Percentiles rank a stretch among this genome's conserved stretches.
Evolutionary conservation across 2,797 vertebrate genomes (phyloP).

Genomic region (Epinephelus coioides): DNA sequence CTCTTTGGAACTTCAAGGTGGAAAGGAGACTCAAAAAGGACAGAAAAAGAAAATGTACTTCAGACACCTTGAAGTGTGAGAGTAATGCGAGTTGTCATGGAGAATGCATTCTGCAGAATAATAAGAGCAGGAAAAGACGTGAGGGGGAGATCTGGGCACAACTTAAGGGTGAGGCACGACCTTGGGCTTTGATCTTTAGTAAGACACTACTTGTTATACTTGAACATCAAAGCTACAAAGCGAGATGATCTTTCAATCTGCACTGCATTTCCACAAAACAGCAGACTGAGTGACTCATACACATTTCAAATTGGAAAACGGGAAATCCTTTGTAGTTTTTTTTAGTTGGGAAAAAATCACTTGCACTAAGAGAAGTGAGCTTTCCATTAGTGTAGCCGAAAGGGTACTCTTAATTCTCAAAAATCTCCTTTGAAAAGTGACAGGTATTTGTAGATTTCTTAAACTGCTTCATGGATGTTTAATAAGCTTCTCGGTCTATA

Average conservation of each 20-base stretch:
- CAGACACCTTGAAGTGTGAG: constrained; percentile 37
- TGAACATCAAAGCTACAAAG: constrained; percentile 54
- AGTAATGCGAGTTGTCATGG: constrained; percentile 20
- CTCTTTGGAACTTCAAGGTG: constrained; percentile 12
- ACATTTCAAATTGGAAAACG: constrained; percentile 26
- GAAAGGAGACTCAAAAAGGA: background rate
- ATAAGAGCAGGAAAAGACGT: constrained; percentile 11
- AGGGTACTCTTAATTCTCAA: background rate
- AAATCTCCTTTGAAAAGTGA: background rate
- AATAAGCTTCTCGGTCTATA: background rate
- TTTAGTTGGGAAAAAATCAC: background rate
- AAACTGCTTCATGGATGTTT: background rate
- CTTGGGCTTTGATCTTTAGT: constrained; percentile 48
- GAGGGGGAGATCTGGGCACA: background rate
- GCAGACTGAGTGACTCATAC: background rate
- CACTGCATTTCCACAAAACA: constrained; percentile 1
- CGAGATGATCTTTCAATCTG: constrained; percentile 41
- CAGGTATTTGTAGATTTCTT: background rate
- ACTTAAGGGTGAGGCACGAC: constrained; percentile 16
- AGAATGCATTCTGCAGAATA: constrained; percentile 18
- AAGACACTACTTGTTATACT: constrained; percentile 30
- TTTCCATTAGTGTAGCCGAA: background rate
- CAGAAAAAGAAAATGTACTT: background rate
- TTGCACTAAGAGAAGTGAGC: background rate
- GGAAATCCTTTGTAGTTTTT: constrained; percentile 12